phyloP scores from a whole-genome alignment of 2,888 invertebrate genomes.

The Calliphora vomitoria region DNA sequence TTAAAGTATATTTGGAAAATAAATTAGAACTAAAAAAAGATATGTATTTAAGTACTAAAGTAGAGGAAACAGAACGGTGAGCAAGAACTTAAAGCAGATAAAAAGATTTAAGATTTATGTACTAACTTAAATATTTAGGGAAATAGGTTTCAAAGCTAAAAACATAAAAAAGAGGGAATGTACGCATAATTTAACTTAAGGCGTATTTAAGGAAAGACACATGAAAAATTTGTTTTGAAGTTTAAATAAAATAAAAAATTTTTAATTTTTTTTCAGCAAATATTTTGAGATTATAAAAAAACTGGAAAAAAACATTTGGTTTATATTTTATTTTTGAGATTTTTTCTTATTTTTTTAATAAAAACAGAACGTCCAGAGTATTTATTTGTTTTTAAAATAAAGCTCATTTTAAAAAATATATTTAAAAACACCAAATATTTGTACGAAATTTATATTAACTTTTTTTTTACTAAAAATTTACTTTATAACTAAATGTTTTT shows the following conservation, averaged over 20 bases:
- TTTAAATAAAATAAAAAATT: too few species aligned
- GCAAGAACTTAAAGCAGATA: not conserved
- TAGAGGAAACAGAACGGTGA: slow-evolving; percentile 14
- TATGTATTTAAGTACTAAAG: slow-evolving; percentile 51
- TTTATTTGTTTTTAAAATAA: not conserved
- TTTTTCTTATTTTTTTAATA: not conserved
- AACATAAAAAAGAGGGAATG: not conserved
- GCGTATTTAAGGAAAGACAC: not conserved
- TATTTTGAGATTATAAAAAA: too few species aligned
- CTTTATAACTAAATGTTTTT: slow-evolving; percentile 4
- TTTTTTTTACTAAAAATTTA: slow-evolving; percentile 21
- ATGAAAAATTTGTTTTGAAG: too few species aligned
- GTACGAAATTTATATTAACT: not conserved
- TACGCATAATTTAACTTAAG: not conserved
- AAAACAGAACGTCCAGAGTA: not conserved
- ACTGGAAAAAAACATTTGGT: not conserved
- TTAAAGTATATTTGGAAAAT: not conserved
- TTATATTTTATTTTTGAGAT: not conserved
- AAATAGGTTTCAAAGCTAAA: too few species aligned
- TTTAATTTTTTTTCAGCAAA: too few species aligned
- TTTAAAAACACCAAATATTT: not conserved
- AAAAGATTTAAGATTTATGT: not conserved
- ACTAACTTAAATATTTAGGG: not conserved
- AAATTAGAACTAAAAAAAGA: slow-evolving; percentile 20
- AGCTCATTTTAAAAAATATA: not conserved